phyloP scores from a whole-genome alignment of 1,140 invertebrate species.

The Drosophila pectinifera region DNA sequence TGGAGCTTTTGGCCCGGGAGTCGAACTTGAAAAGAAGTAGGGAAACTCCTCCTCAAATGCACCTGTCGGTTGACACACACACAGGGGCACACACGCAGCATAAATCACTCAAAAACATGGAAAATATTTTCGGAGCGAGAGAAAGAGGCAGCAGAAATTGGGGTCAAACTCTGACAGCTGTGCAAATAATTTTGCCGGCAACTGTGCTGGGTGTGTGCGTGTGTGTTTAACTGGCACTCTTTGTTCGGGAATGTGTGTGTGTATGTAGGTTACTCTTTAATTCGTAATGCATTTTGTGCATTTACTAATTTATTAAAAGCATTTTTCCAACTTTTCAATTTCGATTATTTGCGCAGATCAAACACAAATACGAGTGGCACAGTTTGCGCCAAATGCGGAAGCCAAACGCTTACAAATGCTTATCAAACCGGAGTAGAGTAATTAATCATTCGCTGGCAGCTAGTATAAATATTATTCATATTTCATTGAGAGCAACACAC shows the following conservation, averaged over 20 bases:
- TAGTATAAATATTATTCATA: slow-evolving; percentile 59
- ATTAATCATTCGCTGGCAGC: slow-evolving; percentile 44
- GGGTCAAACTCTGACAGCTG: slow-evolving; percentile 82
- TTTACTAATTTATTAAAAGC: slow-evolving; percentile 82
- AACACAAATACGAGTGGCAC: slow-evolving; percentile 60
- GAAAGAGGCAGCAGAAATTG: slow-evolving; percentile 43
- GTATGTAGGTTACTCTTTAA: slow-evolving; percentile 60
- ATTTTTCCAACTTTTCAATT: slow-evolving; percentile 51
- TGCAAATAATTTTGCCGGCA: slow-evolving; percentile 75
- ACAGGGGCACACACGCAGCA: slow-evolving; percentile 49
- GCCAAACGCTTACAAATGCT: slow-evolving; percentile 36
- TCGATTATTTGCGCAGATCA: slow-evolving; percentile 69
- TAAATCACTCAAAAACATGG: slow-evolving; percentile 76
- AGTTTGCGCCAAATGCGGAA: slow-evolving; percentile 62
- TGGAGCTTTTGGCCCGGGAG: slow-evolving; percentile 27
- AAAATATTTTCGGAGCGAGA: slow-evolving; percentile 47
- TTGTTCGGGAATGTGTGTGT: slow-evolving; percentile 23
- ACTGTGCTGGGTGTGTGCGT: slow-evolving; percentile 27
- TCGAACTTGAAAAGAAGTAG: slow-evolving; percentile 30
- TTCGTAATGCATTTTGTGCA: slow-evolving; percentile 77
- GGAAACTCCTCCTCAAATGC: slow-evolving; percentile 44
- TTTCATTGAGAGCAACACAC: slow-evolving; percentile 50
- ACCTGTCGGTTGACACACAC: slow-evolving; percentile 61
- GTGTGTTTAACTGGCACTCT: slow-evolving; percentile 35
- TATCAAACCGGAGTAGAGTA: slow-evolving; percentile 46